A percentile compares a stretch with the other conserved stretches of the same genome.
These are phyloP conservation scores for Megaceryle alcyon DNA, from an alignment of 2,797 vertebrate genomes.

Conservation along the genomic window DNA sequence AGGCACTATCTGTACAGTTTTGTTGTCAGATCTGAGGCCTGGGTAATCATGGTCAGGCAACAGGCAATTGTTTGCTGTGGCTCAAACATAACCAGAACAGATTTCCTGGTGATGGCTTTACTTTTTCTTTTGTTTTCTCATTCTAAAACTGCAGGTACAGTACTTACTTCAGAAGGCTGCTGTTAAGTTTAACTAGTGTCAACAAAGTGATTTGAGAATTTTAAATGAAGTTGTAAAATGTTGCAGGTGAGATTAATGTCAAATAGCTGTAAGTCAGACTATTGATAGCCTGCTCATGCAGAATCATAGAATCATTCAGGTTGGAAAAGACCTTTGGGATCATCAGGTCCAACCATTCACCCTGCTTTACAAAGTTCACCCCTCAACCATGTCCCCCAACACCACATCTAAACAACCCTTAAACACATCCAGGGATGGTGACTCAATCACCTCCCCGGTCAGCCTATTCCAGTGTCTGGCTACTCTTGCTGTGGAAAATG, in stretches of 20 bases:
- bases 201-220: background rate
- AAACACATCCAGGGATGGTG: too few relatives aligned
- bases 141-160: background rate
- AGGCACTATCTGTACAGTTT: background rate
- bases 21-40: background rate
- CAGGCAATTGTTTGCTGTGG: background rate
- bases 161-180: background rate
- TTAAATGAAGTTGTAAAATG: background rate
- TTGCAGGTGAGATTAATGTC: background rate
- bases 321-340: too few relatives aligned
- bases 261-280: background rate
- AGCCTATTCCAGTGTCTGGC: too few relatives aligned
- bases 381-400: too few relatives aligned
- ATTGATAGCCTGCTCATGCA: fast-evolving
- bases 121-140: background rate
- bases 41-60: background rate
- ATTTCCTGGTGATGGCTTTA: background rate
- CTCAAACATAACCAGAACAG: background rate
- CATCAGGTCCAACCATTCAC: too few relatives aligned
- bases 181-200: background rate
- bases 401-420: too few relatives aligned
- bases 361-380: too few relatives aligned
- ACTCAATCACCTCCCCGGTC: too few relatives aligned
- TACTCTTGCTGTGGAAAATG: too few relatives aligned
- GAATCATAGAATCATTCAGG: too few relatives aligned